These are phyloP conservation scores for Eupithecia tripunctaria DNA, from an alignment of 2,888 invertebrate species.

Conservation along the genomic window DNA sequence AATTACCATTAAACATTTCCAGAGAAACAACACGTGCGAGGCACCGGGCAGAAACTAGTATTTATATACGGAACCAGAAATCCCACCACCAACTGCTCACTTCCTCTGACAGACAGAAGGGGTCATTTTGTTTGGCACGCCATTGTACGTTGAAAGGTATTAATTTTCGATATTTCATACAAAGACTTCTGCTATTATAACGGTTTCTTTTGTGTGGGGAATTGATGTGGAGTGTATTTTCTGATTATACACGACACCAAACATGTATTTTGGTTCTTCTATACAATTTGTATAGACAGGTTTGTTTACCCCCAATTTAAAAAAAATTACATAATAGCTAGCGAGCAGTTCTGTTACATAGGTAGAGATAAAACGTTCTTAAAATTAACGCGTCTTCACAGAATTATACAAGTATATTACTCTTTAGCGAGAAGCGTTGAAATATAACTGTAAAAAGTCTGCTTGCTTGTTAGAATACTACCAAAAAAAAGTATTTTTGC, in stretches of 20 bases:
- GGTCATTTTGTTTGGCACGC: slow-evolving; percentile 46
- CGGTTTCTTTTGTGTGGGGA: slow-evolving; percentile 24
- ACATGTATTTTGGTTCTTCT: slow-evolving; percentile 14
- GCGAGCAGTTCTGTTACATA: no score
- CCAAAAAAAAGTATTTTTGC: no score
- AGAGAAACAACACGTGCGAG: no score
- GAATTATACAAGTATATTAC: no score
- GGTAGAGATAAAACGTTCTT: no score
- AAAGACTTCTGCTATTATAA: slow-evolving; percentile 25
- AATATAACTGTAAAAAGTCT: no score
- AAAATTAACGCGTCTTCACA: no score
- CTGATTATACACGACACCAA: slow-evolving; percentile 21
- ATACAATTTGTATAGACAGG: slow-evolving; percentile 10
- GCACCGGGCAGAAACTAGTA: no score
- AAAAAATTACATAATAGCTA: no score
- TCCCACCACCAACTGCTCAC: slow-evolving; percentile 2
- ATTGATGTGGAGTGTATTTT: slow-evolving; percentile 20
- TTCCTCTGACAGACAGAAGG: slow-evolving; percentile 36
- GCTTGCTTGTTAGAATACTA: no score
- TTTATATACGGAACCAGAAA: slow-evolving; percentile 25
- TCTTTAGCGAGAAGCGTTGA: no score
- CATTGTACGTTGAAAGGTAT: slow-evolving; percentile 49
- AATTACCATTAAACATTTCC: no score
- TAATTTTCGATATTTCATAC: slow-evolving; percentile 48
- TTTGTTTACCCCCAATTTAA: background rate